Base-by-base conservation (phyloP, 2,113 vertebrate genomes). In the Macaca mulatta region DNA sequence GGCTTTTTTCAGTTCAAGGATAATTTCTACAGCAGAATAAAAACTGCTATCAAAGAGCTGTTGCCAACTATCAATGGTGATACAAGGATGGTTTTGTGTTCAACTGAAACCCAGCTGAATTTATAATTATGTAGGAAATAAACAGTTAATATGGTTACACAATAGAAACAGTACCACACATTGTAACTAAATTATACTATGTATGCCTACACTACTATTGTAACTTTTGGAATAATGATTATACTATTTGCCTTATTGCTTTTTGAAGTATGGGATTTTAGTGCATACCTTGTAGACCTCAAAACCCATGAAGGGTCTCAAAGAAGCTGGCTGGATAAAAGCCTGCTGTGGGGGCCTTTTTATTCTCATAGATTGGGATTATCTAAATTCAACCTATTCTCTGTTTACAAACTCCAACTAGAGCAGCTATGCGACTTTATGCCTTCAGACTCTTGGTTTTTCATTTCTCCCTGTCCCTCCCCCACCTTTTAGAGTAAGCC, bases 211-310 rank as follows among this genome's bases (percentile, higher is more conserved):
- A 99, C 98, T 99, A 99, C 98, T 98, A 99, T 98, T 99, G 98
- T 99, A 99, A 99, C 98, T 98, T 98, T 98, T 98, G 97, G 98
- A 98, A 98, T 98, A 98, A 98, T 98, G 97, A 98, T 91, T 98
- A 99, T 98, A 98, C 98, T 99, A 97, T 99, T 98, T 98, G 99
- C 99, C 99, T 99, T 99, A 99, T 98, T 98, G 98, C 98, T 98
- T 98, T 98, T 98, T 98, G 98, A 99, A 98, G 98, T 98, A 98
- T 64, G 77, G 96, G 98, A 98, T 98, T 97, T 97, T 98, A 98
- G 98, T 98, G 98, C 98, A 98, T 98, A 99, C 98, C 98, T 98
- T 81, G 74, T 99, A 99, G 99, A 99, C 98, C 98, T 99, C 98
- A 98, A 92, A 98, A 97, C 98, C 97, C 86, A 97, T 84, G 95